Conservation (phyloP, 2,113 vertebrate species). For the Orycteropus afer region DNA sequence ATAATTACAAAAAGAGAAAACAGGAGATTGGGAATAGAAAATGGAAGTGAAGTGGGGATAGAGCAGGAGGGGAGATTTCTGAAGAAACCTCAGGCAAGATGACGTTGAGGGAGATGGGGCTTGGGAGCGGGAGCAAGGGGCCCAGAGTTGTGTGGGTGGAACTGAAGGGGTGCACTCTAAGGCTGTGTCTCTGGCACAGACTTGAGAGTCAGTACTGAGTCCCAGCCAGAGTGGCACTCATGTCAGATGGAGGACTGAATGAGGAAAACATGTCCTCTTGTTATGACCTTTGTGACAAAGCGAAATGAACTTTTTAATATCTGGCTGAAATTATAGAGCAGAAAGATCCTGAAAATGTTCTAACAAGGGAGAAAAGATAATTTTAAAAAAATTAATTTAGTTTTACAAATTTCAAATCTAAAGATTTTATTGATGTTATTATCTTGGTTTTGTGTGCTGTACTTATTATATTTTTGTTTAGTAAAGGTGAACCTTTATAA, state of each 20-base stretch:
- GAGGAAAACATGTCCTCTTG: not conserved
- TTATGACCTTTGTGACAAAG: not conserved
- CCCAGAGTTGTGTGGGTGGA: too few species aligned
- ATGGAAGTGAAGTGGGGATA: not conserved
- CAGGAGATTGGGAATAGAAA: not conserved
- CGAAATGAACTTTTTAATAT: not conserved
- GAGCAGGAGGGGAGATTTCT: not conserved
- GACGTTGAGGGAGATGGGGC: not conserved
- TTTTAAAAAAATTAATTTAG: slow-evolving; percentile 14
- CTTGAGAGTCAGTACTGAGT: not conserved
- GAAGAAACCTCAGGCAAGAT: not conserved
- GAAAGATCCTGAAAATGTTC: not conserved
- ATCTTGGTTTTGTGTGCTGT: not conserved
- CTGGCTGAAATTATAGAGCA: not conserved
- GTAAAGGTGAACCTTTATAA: not conserved
- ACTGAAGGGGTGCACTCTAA: not conserved
- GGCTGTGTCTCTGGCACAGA: not conserved
- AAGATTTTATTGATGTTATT: not conserved
- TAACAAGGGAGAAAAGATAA: not conserved
- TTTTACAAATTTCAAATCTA: not conserved
- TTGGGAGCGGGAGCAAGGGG: not conserved
- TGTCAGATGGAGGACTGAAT: not conserved
- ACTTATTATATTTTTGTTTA: not conserved
- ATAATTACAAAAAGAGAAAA: not conserved
- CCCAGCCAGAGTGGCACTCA: not conserved